Conservation (phyloP, 2,797 vertebrate species). For the Amazonetta brasiliensis region DNA sequence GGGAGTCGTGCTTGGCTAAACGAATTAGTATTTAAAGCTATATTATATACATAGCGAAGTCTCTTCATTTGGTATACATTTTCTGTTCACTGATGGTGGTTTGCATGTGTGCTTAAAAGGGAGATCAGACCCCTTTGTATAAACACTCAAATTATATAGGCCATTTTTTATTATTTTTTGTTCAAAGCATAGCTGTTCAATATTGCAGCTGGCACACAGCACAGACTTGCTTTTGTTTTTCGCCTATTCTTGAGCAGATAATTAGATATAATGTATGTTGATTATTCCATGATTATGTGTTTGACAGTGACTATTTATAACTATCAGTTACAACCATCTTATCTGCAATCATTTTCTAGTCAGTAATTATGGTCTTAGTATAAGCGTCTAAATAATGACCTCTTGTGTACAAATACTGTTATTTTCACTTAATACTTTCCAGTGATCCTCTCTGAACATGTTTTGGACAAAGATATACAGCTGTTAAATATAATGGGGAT, state of each 20-base stretch:
- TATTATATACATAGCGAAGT: rapidly evolving
- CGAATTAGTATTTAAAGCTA: background rate
- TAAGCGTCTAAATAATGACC: constrained; percentile 14
- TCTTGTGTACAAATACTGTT: background rate
- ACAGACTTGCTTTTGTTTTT: constrained; percentile 14
- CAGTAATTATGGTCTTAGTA: background rate
- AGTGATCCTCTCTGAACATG: background rate
- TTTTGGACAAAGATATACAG: background rate
- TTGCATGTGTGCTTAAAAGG: background rate
- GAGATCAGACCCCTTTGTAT: background rate
- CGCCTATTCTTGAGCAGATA: background rate
- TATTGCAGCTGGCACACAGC: background rate
- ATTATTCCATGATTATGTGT: background rate
- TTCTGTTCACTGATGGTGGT: background rate
- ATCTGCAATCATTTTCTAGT: background rate
- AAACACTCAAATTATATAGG: background rate
- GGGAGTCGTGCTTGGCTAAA: background rate
- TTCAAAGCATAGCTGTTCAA: background rate
- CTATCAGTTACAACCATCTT: background rate
- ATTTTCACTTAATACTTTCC: background rate
- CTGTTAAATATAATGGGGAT: background rate
- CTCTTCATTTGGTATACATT: background rate
- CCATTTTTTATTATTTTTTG: background rate
- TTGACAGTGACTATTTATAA: constrained; percentile 30
- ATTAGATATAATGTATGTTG: background rate